A percentile compares a stretch with the other conserved stretches of the same genome.
phyloP scores from a whole-genome alignment of 2,888 invertebrate genomes.

The Tromatobia lineatoria region DNA sequence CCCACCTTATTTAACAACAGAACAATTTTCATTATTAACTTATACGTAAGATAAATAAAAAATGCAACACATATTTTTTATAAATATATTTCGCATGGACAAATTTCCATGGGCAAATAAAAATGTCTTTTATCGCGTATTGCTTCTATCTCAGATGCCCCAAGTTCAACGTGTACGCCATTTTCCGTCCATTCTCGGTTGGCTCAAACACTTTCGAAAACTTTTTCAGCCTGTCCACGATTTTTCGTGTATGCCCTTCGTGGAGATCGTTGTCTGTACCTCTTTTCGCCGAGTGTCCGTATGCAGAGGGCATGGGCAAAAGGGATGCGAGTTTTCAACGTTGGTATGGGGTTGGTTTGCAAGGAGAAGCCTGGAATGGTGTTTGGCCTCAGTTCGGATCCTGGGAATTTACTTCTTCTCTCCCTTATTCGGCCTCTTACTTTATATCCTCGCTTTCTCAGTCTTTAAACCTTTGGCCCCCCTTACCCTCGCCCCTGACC shows the following conservation, averaged over 20 bases:
- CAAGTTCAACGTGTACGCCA: not conserved
- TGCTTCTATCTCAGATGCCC: not conserved
- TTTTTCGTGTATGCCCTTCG: slow-evolving; percentile 45
- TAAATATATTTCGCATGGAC: too few relatives aligned
- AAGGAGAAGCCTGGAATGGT: slow-evolving; percentile 14
- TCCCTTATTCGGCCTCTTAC: slow-evolving; percentile 50
- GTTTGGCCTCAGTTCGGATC: slow-evolving; percentile 56
- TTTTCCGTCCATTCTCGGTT: slow-evolving; percentile 11
- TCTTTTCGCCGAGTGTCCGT: slow-evolving; percentile 59
- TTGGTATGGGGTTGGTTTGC: slow-evolving; percentile 64
- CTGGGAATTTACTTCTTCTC: slow-evolving; percentile 63
- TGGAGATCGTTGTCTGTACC: slow-evolving; percentile 51
- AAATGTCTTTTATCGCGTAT: not conserved
- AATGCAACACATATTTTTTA: too few relatives aligned
- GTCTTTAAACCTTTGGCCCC: slow-evolving; percentile 47
- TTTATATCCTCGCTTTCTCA: slow-evolving; percentile 51
- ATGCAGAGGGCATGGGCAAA: slow-evolving; percentile 42
- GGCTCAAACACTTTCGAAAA: slow-evolving; percentile 54
- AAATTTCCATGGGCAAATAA: not conserved
- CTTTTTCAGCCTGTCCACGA: slow-evolving; percentile 42
- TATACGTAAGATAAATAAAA: too few relatives aligned
- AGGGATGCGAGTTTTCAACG: slow-evolving; percentile 62
- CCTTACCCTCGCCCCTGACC: not conserved
- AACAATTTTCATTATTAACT: too few relatives aligned
- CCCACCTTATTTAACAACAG: too few relatives aligned